Base-by-base conservation (phyloP, 1,140 invertebrate species). In the Cyclina sinensis region DNA sequence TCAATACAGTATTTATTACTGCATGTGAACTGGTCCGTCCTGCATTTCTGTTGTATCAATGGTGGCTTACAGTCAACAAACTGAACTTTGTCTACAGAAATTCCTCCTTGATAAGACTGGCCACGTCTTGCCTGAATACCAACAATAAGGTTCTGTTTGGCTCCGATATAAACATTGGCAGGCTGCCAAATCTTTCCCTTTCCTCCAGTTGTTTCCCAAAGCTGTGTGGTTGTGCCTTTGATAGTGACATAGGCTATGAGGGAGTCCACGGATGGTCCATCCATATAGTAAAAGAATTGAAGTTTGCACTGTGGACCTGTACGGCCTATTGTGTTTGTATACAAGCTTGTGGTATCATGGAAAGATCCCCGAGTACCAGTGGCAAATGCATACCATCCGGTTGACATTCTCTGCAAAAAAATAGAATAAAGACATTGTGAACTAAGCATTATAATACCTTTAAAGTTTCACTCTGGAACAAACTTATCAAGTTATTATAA, bases 301-400 rank as follows among this genome's bases (percentile, higher is more conserved):
- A 94, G 70, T 32, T 62, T 81, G 88, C 93, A 94, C 54, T 93
- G 91, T 12, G 93, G 91, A 21, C 93, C 93, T 30, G 93, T 93
- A n/a, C 89, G 70, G 0, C 90, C 78, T 14, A 94, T 93, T 16
- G 70, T 68, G 2, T 93, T 86, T 46, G 93, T 91, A 43, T 86
- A 81, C 1, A 93, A 39, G 18, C 91, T 83, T 32, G 93, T 91
- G 5, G 87, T 86, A 51, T 91, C 91, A 27, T 87, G 57, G 80
- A 88, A 90, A 14, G 57, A 74, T 54, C 92, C 93, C 51, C 57
- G 54, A 24, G 91, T 91, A 51, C 90, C 90, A 62, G 93, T 91
- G 1, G 91, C 93, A 86, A 88, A 92, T 0, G 92, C 68, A 68
- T 92, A 94, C 85, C 89, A 92, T 14, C 91, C 92, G 16, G 32